Evolutionary conservation across 2,797 vertebrate genomes (phyloP).

Genomic region (Cyprinodon diabolis): DNA sequence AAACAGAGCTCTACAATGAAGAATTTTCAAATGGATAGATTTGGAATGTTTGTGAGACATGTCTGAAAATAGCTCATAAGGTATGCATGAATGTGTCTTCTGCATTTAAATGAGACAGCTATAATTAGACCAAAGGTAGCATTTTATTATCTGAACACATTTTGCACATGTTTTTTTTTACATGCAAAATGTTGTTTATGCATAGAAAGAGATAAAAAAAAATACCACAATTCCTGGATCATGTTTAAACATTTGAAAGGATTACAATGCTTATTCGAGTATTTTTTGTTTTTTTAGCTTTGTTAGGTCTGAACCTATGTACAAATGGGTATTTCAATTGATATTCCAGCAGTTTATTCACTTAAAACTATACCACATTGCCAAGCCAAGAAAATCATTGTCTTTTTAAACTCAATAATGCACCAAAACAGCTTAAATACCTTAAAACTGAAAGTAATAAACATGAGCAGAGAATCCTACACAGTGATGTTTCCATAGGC

Average conservation of each 20-base stretch:
- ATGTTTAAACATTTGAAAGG: constrained; percentile 22
- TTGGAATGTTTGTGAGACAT: constrained; percentile 43
- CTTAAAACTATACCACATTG: neutral
- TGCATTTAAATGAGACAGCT: constrained; percentile 56
- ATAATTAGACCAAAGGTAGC: constrained; percentile 57
- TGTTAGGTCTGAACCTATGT: neutral
- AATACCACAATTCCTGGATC: constrained; percentile 11
- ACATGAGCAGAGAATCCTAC: neutral
- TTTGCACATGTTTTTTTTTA: constrained; percentile 13
- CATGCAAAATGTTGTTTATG: neutral
- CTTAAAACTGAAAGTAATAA: neutral
- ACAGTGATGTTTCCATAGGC: neutral
- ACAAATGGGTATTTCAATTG: neutral
- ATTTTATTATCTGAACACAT: constrained; percentile 29
- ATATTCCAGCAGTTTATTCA: neutral
- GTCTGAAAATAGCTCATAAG: constrained; percentile 61
- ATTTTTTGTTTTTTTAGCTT: neutral
- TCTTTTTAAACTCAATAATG: neutral
- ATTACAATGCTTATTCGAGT: neutral
- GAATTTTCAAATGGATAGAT: constrained; percentile 52
- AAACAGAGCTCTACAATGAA: constrained; percentile 51
- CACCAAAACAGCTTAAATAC: neutral
- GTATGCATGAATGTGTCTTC: constrained; percentile 43
- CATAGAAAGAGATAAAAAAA: constrained; percentile 3
- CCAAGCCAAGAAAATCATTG: neutral